Evolutionary conservation across 92 coral and sea anemone genomes (phyloP).

Genomic region (Phenganax marumi): DNA sequence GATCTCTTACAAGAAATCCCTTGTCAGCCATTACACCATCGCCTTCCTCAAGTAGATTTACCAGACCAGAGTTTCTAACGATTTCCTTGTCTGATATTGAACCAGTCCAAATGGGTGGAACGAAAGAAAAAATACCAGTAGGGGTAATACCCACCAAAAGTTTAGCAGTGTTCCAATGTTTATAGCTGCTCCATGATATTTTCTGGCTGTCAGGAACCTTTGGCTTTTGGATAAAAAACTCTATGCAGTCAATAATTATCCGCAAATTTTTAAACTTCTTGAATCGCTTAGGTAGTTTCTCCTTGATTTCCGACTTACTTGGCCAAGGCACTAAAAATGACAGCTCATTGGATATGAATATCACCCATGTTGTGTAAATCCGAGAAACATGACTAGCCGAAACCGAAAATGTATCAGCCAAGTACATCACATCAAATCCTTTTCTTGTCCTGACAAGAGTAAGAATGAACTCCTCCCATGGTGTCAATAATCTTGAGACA

Average conservation of each 20-base stretch:
- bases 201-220: conserved; percentile 38
- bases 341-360: conserved; percentile 26
- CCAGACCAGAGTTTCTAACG: conserved; percentile 30
- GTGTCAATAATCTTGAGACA: not conserved
- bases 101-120: conserved; percentile 44
- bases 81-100: conserved; percentile 39
- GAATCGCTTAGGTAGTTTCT: conserved; percentile 23
- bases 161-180: conserved; percentile 22
- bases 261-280: conserved; percentile 30
- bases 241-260: conserved; percentile 38
- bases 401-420: conserved; percentile 41
- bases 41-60: conserved; percentile 24
- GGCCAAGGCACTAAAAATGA: conserved; percentile 39
- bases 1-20: conserved; percentile 54
- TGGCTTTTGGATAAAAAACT: conserved; percentile 35
- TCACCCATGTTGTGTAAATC: conserved; percentile 31
- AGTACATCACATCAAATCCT: conserved; percentile 48
- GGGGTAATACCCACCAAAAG: conserved; percentile 38
- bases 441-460: conserved; percentile 56
- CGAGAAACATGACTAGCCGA: conserved; percentile 38
- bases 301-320: conserved; percentile 14
- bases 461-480: conserved; percentile 50
- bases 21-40: conserved; percentile 47
- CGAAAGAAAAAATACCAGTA: conserved; percentile 28
- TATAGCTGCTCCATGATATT: conserved; percentile 34